Conservation (phyloP, 2,888 invertebrate genomes). For the Poecilus cupreus region DNA sequence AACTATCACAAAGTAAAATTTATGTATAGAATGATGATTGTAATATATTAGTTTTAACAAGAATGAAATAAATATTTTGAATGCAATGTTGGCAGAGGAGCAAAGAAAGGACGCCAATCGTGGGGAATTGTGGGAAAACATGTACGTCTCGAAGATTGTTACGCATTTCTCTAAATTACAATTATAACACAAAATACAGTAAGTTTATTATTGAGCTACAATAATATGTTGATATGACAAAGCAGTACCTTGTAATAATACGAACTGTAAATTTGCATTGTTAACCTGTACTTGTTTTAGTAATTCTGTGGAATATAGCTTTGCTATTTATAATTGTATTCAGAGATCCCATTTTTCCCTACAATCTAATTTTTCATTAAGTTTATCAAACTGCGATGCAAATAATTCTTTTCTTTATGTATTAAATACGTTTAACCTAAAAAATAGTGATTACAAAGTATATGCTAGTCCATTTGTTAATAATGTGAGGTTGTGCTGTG, state of each 20-base stretch:
- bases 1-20: background rate
- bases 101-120: constrained; percentile 69
- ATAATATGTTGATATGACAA: constrained; percentile 33
- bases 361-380: constrained; percentile 53
- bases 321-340: constrained; percentile 60
- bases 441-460: constrained; percentile 32
- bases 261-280: constrained; percentile 34
- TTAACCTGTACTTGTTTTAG: constrained; percentile 56
- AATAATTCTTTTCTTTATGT: constrained; percentile 38
- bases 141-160: constrained; percentile 71
- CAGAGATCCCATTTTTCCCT: constrained; percentile 52
- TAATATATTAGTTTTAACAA: background rate
- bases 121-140: constrained; percentile 71
- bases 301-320: constrained; percentile 44
- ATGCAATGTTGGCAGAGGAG: constrained; percentile 68
- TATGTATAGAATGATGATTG: background rate
- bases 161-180: constrained; percentile 65
- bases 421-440: constrained; percentile 50
- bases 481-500: constrained; percentile 54
- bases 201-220: constrained; percentile 55
- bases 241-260: constrained; percentile 42
- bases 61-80: constrained; percentile 22
- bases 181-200: constrained; percentile 58
- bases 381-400: constrained; percentile 54
- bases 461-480: constrained; percentile 14